Evolutionary conservation across 2,797 vertebrate species (phyloP).

Genomic region (Lutjanus campechanus): DNA sequence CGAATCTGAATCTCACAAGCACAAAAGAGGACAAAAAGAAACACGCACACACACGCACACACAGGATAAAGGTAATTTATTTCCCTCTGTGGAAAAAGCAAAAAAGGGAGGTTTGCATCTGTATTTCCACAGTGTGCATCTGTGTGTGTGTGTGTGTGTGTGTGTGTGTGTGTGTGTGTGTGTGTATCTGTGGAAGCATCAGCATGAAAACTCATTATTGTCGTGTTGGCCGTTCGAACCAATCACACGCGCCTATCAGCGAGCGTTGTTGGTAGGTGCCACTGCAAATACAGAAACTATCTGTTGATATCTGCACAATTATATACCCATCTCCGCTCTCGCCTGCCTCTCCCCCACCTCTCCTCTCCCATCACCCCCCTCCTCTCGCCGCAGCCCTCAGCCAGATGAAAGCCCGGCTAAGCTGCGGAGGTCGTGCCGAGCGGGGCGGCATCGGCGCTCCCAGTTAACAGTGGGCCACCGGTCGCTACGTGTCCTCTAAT

Average conservation of each 20-base stretch:
- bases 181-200: constrained; percentile 36
- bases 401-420: constrained; percentile 85
- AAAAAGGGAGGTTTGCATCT: constrained; percentile 74
- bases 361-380: constrained; percentile 25
- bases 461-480: constrained; percentile 71
- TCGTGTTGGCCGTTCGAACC: constrained; percentile 64
- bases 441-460: constrained; percentile 70
- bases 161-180: constrained; percentile 19
- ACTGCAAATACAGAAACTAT: constrained; percentile 78
- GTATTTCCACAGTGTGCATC: constrained; percentile 55
- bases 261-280: constrained; percentile 59
- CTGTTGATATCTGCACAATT: constrained; percentile 85
- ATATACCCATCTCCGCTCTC: constrained; percentile 71
- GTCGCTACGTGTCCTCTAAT: constrained; percentile 80
- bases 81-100: constrained; percentile 73
- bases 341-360: constrained; percentile 30
- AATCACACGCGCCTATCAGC: constrained; percentile 73
- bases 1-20: constrained; percentile 79
- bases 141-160: constrained; percentile 31
- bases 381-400: constrained; percentile 66
- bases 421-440: constrained; percentile 79
- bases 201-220: constrained; percentile 85
- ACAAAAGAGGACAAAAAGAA: constrained; percentile 75
- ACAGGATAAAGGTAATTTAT: constrained; percentile 85
- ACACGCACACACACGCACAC: constrained; percentile 35